Evolutionary conservation across 2,888 invertebrate species (phyloP).

Genomic region (Watsonalla cultraria): DNA sequence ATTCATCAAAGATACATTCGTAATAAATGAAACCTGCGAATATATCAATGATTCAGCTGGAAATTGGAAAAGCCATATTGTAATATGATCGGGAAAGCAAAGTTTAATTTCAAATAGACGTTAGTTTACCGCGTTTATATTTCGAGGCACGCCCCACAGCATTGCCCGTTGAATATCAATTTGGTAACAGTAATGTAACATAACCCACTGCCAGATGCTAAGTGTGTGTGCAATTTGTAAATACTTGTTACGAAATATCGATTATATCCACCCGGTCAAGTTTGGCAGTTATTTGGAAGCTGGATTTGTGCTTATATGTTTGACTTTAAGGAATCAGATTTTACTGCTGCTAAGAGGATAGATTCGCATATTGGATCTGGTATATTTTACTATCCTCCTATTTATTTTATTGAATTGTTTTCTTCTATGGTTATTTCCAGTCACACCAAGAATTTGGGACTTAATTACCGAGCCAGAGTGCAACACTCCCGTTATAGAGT

Average conservation of each 20-base stretch:
- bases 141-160: constrained; percentile 37
- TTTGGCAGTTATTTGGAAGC: too few species aligned
- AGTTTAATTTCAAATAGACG: constrained; percentile 36
- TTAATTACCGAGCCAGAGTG: too few species aligned
- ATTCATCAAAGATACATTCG: too few species aligned
- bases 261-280: background rate
- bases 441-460: too few species aligned
- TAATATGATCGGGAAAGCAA: constrained; percentile 32
- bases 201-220: constrained; percentile 11
- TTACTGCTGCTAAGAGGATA: too few species aligned
- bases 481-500: too few species aligned
- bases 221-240: constrained; percentile 9
- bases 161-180: constrained; percentile 54
- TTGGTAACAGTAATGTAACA: constrained; percentile 30
- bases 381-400: too few species aligned
- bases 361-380: too few species aligned
- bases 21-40: constrained; percentile 9
- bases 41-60: constrained; percentile 1
- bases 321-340: too few species aligned
- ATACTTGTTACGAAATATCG: background rate
- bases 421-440: too few species aligned
- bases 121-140: constrained; percentile 40
- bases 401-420: too few species aligned
- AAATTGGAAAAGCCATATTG: constrained; percentile 14
- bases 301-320: too few species aligned